These are phyloP conservation scores for Machimus rusticus DNA, from an alignment of 2,888 invertebrate species.

Conservation along the genomic window DNA sequence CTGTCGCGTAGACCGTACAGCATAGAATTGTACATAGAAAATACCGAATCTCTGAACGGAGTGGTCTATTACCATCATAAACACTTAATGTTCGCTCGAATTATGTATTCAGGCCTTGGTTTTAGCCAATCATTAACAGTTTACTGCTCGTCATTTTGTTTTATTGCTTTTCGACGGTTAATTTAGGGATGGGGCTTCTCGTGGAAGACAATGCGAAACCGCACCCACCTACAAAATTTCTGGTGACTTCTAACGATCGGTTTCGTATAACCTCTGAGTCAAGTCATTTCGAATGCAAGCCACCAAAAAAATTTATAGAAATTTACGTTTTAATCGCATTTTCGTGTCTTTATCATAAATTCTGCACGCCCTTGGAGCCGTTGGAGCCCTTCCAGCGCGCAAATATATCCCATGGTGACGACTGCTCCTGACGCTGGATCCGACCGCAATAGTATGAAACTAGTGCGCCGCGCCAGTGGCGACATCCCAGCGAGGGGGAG, in stretches of 20 bases:
- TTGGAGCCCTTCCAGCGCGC: background rate
- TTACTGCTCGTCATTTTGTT: constrained; percentile 17
- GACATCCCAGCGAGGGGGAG: background rate
- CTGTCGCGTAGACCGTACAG: background rate
- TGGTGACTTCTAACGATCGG: background rate
- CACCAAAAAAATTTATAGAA: background rate
- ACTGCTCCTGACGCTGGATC: background rate
- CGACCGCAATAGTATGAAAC: background rate
- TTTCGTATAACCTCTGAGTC: background rate
- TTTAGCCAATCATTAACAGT: constrained; percentile 7
- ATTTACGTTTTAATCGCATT: constrained; percentile 4
- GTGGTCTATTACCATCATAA: background rate
- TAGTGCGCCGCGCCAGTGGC: background rate
- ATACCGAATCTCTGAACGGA: background rate
- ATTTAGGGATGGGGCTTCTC: background rate
- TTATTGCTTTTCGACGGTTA: background rate
- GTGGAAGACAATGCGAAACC: background rate
- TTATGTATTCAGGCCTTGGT: background rate
- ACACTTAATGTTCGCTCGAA: background rate
- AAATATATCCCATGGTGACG: background rate
- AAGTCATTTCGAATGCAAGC: background rate
- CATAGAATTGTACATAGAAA: background rate
- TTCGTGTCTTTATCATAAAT: background rate
- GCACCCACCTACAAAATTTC: background rate
- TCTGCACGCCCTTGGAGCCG: background rate